A percentile compares a stretch with the other conserved stretches of the same genome.
Evolutionary conservation across 2,113 vertebrate species (phyloP).

Genomic region (Chloebia gouldiae): DNA sequence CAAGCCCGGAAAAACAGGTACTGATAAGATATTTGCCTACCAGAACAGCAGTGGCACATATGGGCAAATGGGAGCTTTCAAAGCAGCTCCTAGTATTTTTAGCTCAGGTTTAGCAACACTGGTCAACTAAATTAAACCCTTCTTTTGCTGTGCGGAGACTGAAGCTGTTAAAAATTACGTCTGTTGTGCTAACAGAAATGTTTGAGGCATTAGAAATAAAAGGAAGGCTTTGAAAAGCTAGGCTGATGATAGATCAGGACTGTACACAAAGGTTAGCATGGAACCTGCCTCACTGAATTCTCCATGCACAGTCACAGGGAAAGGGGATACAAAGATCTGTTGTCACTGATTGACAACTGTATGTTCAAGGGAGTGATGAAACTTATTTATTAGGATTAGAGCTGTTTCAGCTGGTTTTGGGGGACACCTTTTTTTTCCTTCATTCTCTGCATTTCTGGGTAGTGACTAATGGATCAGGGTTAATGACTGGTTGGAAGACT

Average conservation of each 20-base stretch:
- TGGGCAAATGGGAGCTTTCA: background rate
- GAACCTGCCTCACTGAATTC: background rate
- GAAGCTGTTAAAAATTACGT: background rate
- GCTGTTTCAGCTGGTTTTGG: background rate
- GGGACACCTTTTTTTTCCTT: background rate
- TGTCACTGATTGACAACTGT: background rate
- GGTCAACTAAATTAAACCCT: background rate
- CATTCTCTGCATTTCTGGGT: background rate
- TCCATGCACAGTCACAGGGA: background rate
- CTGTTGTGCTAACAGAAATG: background rate
- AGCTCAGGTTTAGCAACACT: background rate
- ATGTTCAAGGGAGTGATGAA: background rate
- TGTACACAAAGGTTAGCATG: rapidly evolving
- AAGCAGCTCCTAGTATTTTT: background rate
- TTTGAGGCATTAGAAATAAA: background rate
- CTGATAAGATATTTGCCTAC: slow-evolving; percentile 43
- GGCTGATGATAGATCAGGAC: background rate
- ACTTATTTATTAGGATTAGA: background rate
- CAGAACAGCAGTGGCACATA: slow-evolving; percentile 16
- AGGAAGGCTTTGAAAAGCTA: background rate
- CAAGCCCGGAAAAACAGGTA: background rate
- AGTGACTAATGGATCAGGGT: rapidly evolving
- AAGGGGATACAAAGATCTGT: rapidly evolving
- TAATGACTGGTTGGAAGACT: background rate
- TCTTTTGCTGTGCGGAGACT: background rate